A percentile compares a stretch with the other conserved stretches of the same genome.
Evolutionary conservation across 1,140 invertebrate genomes (phyloP).

Genomic region (Pristionchus pacificus): DNA sequence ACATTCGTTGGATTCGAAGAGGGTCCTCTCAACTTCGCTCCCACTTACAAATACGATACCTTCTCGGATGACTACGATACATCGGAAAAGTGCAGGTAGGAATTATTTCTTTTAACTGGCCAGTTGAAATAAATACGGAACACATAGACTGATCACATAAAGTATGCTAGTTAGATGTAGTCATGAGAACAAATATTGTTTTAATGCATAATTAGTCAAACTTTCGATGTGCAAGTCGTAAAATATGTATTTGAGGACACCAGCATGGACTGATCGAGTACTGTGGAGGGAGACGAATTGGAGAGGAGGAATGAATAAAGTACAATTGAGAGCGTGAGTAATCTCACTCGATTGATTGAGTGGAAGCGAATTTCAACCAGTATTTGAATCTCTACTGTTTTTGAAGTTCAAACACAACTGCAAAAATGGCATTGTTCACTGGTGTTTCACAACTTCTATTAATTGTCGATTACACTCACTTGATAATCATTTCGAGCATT

Average conservation of each 20-base stretch:
- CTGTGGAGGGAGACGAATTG: slow-evolving; percentile 69
- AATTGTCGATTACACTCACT: too few species aligned
- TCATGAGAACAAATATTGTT: too few species aligned
- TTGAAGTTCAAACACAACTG: too few species aligned
- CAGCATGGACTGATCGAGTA: slow-evolving; percentile 95
- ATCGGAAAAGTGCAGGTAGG: slow-evolving; percentile 82
- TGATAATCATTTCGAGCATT: too few species aligned
- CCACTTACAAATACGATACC: slow-evolving; percentile 97
- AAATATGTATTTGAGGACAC: slow-evolving; percentile 61
- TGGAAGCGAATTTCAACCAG: too few species aligned
- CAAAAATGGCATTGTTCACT: too few species aligned
- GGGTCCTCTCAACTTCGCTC: slow-evolving; percentile 83
- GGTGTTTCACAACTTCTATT: too few species aligned
- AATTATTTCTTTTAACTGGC: slow-evolving; percentile 59
- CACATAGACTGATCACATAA: too few species aligned
- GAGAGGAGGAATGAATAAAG: not conserved
- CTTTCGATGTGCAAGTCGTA: too few species aligned
- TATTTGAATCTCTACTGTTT: too few species aligned
- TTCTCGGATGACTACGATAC: slow-evolving; percentile 99
- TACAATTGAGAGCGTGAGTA: not conserved
- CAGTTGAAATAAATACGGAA: slow-evolving; percentile 3
- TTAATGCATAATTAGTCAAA: too few species aligned
- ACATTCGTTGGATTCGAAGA: slow-evolving; percentile 92
- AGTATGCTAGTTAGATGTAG: too few species aligned
- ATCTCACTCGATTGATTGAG: not conserved